Conservation (phyloP, 2,888 invertebrate genomes). For the Orthosia incerta region DNA sequence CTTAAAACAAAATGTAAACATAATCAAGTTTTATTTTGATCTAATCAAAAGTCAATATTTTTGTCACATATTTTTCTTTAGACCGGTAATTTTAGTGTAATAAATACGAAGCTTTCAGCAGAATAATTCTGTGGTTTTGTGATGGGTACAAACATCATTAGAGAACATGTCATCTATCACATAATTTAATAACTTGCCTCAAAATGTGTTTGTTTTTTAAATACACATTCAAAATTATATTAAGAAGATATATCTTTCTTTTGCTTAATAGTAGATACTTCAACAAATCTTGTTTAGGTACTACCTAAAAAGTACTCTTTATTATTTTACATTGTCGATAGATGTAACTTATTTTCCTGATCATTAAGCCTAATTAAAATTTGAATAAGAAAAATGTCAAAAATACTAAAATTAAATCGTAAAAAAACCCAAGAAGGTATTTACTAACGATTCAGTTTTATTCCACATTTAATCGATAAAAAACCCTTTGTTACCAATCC, state of each 20-base stretch:
- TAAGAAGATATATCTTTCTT: not conserved
- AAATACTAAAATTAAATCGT: not conserved
- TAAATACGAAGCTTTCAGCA: not conserved
- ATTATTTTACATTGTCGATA: no score
- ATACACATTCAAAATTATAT: no score
- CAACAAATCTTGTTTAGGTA: no score
- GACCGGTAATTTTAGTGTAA: not conserved
- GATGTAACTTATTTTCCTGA: not conserved
- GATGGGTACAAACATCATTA: no score
- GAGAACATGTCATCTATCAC: no score
- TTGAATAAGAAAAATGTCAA: not conserved
- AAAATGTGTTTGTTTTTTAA: no score
- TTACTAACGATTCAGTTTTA: slow-evolving; percentile 25
- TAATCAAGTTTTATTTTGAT: not conserved
- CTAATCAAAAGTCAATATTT: not conserved
- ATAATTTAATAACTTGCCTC: no score
- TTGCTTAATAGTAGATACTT: not conserved
- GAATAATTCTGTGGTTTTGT: not conserved
- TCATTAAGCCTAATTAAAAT: not conserved
- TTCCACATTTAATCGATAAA: slow-evolving; percentile 46
- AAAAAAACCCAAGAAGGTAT: not conserved
- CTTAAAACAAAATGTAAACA: slow-evolving; percentile 15
- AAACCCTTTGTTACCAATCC: slow-evolving; percentile 62
- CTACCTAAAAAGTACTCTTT: no score
- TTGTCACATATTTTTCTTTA: not conserved